Base-by-base conservation (phyloP, 2,888 invertebrate species). In the Linnaemya vulpina region DNA sequence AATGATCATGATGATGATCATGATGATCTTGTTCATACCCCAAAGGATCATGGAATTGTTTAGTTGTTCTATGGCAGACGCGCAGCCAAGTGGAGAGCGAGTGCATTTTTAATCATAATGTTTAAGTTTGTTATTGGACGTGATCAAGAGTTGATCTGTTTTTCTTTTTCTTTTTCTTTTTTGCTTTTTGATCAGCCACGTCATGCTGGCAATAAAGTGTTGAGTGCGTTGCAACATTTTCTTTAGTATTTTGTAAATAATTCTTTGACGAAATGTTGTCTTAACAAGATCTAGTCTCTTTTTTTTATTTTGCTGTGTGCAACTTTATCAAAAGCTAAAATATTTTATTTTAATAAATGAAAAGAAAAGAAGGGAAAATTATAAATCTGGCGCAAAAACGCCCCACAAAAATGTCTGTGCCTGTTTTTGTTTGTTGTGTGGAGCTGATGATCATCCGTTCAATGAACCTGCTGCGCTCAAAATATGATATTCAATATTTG, bases 251-350 rank as follows among this genome's bases (percentile, higher is more conserved):
- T 58, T 71, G 17, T 35, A 43, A 63, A 83, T 82, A 58, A 17
- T 55, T 55, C 87, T 74, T 89, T 89, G 89, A 89, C 88, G 89
- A 89, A 89, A 89, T 89, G 88, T 88, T 87, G 87, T 89, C 90
- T 90, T 90, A 90, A 90, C 90, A 88, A 90, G 91, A 89, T 90
- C 90, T 90, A 90, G 83, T 71, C 67, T 38, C 63, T 49, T 40
- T 68, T 13, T 40, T 74, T 55, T 51, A 38, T 35, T 40, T 49
- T 49, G 13, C 30, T 77, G 17, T 51, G n/a, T 25, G n/a, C n/a
- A 71, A 46, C 13, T n/a, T 67, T 20, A 70, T 22, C 60, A 74
- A 68, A 78, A 78, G 73, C 53, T 63, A 65, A 73, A 75, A 73
- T 67, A 62, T 63, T 63, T 76, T 58, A 30, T 60, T 70, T 75